Base-by-base conservation (phyloP, 2,797 vertebrate genomes). In the Danio aesculapii region DNA sequence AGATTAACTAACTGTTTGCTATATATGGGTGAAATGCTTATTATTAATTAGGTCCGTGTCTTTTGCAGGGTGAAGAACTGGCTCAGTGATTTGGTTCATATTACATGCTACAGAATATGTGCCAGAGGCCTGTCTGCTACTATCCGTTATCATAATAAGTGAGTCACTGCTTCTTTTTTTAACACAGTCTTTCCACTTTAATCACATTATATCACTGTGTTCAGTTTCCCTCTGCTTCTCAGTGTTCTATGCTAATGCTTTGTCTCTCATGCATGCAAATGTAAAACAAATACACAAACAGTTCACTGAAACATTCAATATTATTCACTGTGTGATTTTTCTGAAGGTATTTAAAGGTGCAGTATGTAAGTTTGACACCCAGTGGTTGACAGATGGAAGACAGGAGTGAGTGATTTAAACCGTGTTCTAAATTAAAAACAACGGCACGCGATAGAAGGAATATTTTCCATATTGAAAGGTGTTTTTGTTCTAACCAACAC, bases 71-170 rank as follows among this genome's bases (percentile, higher is more conserved):
- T 86, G 73, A 99, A 97, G 91, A 89, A 86, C 87, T 94, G 95
- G 90, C 91, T 98, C 73, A 99, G 97, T 2, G 96, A 98, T 81
- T 74, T 97, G 81, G 94, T 98, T 70, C 97, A 99, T 76, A 93
- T 98, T 82, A 98, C 95, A 0, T 97, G 96, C 84, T 99, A 95
- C 87, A 93, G 97, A 80, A 97, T 99, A 91, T 97, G 97, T 79
- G 96, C 97, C 84, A 87, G 96, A 80, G 95, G 96, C 5, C 92
- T 99, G 16, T 98, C 98, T 0, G 97, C 97, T 39, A 96, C 95
- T 71, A 93, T 99, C 86, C 90, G 9, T 68, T 99, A 99, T 82
- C 96, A 99, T 86, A 97, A 97, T 93, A 98, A 91, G 98, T 99
- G 84, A 92, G 96, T 93, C 6, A 59, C 49, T 47, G 39, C 46